Evolutionary conservation across 1,140 invertebrate species (phyloP), one percentile per base, ranked within the genome.

Genomic region (Drosophila albomicans): DNA sequence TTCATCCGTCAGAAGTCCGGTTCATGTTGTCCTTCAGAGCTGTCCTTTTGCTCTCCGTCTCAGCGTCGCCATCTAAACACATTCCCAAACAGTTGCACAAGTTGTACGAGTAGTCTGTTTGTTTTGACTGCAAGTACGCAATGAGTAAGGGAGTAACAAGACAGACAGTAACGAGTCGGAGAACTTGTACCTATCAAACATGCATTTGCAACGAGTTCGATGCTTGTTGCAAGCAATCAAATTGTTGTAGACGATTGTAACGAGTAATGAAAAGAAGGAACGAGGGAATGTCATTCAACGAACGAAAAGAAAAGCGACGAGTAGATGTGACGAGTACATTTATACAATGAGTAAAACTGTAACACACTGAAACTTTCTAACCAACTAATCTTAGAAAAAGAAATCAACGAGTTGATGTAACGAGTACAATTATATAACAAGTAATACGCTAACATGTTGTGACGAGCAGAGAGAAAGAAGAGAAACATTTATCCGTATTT

Each of bases 1-100:
- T 28, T 69, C 75, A 78, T 68, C 59, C 63, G 59, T 78, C 71
- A 78, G 64, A 69, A 45, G 52, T 78, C 75, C 75, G 52, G 51
- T 63, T 74, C 35, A 48, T 62, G 43, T 61, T 78, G 70, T 67
- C 45, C 75, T 73, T 59, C 69, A 61, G 62, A 38, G 35, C 35
- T 38, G 20, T 25, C 20, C 35, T 8, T 38, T 10, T 38, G 35
- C 70, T 38, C 46, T 48, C 7, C 16, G 16, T 16, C 41, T 43
- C 41, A 43, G 41, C 41, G 25, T 16, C 54, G 15, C 35, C 46
- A 62, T 48, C 35, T 5, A 41, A 59, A 45, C 49, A 8, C 30
- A 61, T 62, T 73, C 61, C 63, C 66, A 54, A 54, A 54, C 6
- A n/a, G 51, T 69, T 62, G 57, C 58, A 45, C 20, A 25, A 25